Evolutionary conservation across 2,113 vertebrate genomes (phyloP), one percentile per base, ranked within the genome.

Genomic region (Helogale parvula): DNA sequence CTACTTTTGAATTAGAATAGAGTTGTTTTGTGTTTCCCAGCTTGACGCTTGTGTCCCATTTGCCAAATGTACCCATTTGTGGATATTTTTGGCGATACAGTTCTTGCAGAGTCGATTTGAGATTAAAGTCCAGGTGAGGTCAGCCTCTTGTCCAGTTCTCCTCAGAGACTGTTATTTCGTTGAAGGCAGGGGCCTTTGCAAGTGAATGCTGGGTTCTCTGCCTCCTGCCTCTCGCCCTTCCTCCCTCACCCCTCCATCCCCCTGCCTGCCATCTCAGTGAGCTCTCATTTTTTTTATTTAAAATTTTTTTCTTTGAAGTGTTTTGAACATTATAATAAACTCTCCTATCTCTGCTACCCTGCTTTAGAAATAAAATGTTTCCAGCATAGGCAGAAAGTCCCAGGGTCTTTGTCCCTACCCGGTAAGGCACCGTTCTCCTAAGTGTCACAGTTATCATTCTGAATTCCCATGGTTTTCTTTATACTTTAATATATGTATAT

Each of bases 1-100:
- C 89, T 88, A 74, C 57, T 96, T 97, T 85, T 77, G 88, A 91
- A 90, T 96, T 81, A 54, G 45, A 92, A 93, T 87, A 47, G 68
- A 88, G 65, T 90, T 86, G 33, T 74, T 74, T 77, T 95, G 89
- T 83, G n/a, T 82, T 88, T 45, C 87, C 12, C 6, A 41, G 25
- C 33, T 29, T 81, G 72, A 10, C 41, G 1, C 87, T 47, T 96
- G 3, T 41, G 17, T 45, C 27, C 11, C 33, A 52, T 92, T 88
- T 54, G 83, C 65, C 60, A 95, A 68, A 82, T 85, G 89, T 66
- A 90, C 54, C 35, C 68, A 91, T 45, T 96, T 82, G 52, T 88
- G 38, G 66, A 33, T 50, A 45, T 85, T 90, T 66, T 25, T 17
- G 7, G n/a, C 33, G 60, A 52, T 35, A 81, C 31, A 50, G 47